Base-by-base conservation (phyloP, 1,140 invertebrate species). In the Zaprionus gabonicus region DNA sequence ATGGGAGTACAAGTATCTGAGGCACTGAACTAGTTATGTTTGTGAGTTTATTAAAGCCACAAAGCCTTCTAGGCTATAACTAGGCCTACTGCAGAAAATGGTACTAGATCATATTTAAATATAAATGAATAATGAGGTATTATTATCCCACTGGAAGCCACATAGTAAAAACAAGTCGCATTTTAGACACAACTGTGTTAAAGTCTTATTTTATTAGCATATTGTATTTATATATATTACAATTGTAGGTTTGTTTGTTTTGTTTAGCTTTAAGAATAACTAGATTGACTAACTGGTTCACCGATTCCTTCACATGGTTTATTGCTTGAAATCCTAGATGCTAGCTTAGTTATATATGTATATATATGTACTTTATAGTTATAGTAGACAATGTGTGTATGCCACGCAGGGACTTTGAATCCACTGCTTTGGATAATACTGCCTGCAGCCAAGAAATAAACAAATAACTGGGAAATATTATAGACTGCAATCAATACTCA, bases 241-340 rank as follows among this genome's bases (percentile, higher is more conserved):
- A 84, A 77, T 70, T 51, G 20, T 51, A 12, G 9, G 46, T 51
- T 69, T 72, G 49, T 60, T 44, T 56, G 57, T 51, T 60, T 44
- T 56, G 57, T 51, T 34, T 34, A 44, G 23, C 55, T 58, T 67
- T 55, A 49, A 41, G 28, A 49, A 25, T 67, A 70, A n/a, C 44
- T 64, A 57, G 41, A 17, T 17, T 46, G 9, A 46, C 41, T 68
- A 60, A 53, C 41, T 59, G 25, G 13, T 49, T 23, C 25, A 28
- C 44, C 20, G 49, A 59, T 63, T 59, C 63, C 56, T 28, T 51
- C n/a, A 73, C 69, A 63, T 51, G 44, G 31, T 51, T 70, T 87
- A 87, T 88, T 88, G 84, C 84, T 88, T 88, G 36, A 53, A 74
- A 71, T 71, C 56, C 59, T 85, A 79, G 51, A 64, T 71, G 69